Base-by-base conservation (phyloP, 2,113 vertebrate genomes). In the Setophaga coronata region DNA sequence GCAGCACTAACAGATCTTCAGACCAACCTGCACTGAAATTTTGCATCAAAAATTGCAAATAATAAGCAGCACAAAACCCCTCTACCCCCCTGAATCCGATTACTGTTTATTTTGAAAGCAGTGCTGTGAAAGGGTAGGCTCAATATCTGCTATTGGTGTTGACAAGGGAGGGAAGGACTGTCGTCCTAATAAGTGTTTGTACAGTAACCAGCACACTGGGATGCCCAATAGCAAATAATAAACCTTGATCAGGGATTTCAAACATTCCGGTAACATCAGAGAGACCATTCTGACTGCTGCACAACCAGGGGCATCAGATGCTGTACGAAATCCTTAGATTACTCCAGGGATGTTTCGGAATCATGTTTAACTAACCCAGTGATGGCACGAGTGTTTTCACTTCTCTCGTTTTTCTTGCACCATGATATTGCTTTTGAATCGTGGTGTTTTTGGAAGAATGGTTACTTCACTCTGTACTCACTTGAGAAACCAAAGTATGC, bases 171-270 rank as follows among this genome's bases (percentile, higher is more conserved):
- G 43, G 47, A 84, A 51, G 28, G 40, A 84, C 43, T 67, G 69
- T 61, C 15, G 18, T 38, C n/a, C 51, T 91, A 89, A 84, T 53
- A 78, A 87, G 34, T 62, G 25, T 89, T 92, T 87, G 56, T 82
- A 92, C 89, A 91, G 87, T 82, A 77, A 78, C 72, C 80, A 78
- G 72, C 69, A 82, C 87, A 74, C 72, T 1, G 4, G 89, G 77
- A 71, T 51, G 51, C 72, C 72, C 89, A 67, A 48, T 56, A 80
- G 34, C 34, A 86, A 92, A 86, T 47, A 86, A 80, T 70, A 93
- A 92, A 90, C 42, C 78, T 95, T 92, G 82, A 95, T 78, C 82
- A 69, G 71, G 77, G 76, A 89, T 92, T 93, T 95, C 47, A 90
- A 77, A 86, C 72, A 31, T 66, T 77, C 21, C 38, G n/a, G 71